Evolutionary conservation across 2,888 invertebrate genomes (phyloP).

Genomic region (Diaprepes abbreviatus): DNA sequence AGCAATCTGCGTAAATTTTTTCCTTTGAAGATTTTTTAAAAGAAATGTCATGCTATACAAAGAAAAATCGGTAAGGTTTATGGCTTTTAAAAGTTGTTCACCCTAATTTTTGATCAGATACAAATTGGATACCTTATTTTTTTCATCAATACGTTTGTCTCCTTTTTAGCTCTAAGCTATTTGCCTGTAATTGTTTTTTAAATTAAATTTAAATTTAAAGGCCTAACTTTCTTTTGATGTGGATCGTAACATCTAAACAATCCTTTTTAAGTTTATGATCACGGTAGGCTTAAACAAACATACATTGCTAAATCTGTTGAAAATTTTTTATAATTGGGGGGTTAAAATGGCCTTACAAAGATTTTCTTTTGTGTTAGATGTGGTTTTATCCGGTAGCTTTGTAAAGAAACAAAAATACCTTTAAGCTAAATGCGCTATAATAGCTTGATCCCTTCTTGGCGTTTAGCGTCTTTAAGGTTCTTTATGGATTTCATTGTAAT

Average conservation of each 20-base stretch:
- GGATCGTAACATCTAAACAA: conserved; percentile 15
- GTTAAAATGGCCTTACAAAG: conserved; percentile 19
- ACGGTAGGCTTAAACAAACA: conserved; percentile 27
- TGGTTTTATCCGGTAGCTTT: conserved; percentile 15
- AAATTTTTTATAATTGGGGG: conserved; percentile 31
- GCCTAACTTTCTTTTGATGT: conserved; percentile 22
- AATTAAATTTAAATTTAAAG: conserved; percentile 16
- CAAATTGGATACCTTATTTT: conserved; percentile 4
- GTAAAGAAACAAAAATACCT: conserved; percentile 31
- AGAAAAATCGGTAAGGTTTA: conserved; percentile 5
- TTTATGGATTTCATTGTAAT: background rate
- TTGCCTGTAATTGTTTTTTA: conserved; percentile 20
- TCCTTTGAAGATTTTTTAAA: conserved; percentile 14
- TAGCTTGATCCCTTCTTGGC: background rate
- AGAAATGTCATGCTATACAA: background rate
- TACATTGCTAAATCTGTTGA: conserved; percentile 24
- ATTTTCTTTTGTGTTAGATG: conserved; percentile 23
- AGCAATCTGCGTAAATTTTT: background rate
- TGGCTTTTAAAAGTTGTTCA: conserved; percentile 4
- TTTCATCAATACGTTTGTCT: conserved; percentile 10
- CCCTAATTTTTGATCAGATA: conserved; percentile 7
- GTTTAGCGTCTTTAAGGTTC: background rate
- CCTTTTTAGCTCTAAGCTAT: background rate
- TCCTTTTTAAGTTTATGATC: conserved; percentile 21
- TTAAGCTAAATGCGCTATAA: conserved; percentile 17